phyloP scores from a whole-genome alignment of 2,113 vertebrate genomes.

The Embiotoca jacksoni region DNA sequence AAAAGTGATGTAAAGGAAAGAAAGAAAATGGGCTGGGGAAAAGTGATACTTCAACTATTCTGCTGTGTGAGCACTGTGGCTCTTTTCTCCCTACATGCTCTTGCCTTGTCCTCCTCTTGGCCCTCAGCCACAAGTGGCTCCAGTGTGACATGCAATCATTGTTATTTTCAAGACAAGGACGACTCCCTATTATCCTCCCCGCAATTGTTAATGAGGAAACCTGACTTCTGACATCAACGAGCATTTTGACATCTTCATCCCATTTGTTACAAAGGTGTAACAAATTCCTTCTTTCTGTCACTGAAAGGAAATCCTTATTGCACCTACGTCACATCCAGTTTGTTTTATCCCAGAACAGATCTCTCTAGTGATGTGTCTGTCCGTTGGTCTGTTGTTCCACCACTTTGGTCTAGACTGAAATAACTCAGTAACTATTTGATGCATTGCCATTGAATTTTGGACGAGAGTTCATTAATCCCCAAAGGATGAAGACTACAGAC shows the following conservation, averaged over 20 bases:
- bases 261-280: slow-evolving; percentile 47
- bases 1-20: slow-evolving; percentile 43
- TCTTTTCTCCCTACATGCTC: slow-evolving; percentile 26
- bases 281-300: slow-evolving; percentile 11
- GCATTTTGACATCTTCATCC: slow-evolving; percentile 44
- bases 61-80: slow-evolving; percentile 41
- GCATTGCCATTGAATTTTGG: not conserved
- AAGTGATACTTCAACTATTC: slow-evolving; percentile 42
- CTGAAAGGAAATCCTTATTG: slow-evolving; percentile 10
- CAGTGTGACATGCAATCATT: slow-evolving; percentile 62
- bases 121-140: slow-evolving; percentile 47
- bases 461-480: not conserved
- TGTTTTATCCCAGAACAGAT: slow-evolving; percentile 1
- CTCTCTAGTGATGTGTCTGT: not conserved
- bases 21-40: slow-evolving; percentile 15
- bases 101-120: slow-evolving; percentile 45
- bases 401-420: not conserved
- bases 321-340: not conserved
- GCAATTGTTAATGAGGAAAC: slow-evolving; percentile 62
- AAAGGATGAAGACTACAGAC: not conserved
- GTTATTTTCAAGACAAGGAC: slow-evolving; percentile 63
- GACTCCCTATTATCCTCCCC: slow-evolving; percentile 47
- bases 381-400: not conserved
- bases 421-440: not conserved
- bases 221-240: slow-evolving; percentile 57